phyloP scores from a whole-genome alignment of 2,113 vertebrate species.

The Oreochromis niloticus region DNA sequence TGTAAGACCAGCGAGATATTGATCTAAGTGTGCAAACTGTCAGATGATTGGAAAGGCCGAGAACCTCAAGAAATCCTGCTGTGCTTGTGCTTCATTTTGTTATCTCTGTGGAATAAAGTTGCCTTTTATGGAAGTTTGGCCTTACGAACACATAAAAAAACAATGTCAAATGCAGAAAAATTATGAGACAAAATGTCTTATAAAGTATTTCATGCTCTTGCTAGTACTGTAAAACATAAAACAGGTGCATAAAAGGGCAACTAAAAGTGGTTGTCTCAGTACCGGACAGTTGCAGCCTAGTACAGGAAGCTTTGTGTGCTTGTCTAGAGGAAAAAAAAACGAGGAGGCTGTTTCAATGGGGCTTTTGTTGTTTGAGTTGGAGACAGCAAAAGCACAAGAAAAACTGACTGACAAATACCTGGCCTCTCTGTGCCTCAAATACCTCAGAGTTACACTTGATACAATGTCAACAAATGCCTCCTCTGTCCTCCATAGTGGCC shows the following conservation, averaged over 20 bases:
- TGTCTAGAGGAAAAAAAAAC: constrained; percentile 58
- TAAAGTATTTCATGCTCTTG: neutral
- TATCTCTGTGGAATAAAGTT: neutral
- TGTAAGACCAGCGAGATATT: neutral
- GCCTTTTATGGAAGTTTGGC: neutral
- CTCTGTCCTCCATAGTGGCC: constrained; percentile 62
- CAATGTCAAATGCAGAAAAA: neutral
- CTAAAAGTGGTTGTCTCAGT: constrained; percentile 5
- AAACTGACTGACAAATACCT: constrained; percentile 83
- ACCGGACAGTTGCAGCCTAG: constrained; percentile 62
- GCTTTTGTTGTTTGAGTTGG: constrained; percentile 85
- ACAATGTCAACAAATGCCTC: constrained; percentile 71
- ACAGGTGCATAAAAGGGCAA: constrained; percentile 51
- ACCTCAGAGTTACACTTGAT: constrained; percentile 66
- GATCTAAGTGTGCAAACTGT: neutral
- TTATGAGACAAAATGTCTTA: neutral
- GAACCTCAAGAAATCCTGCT: neutral
- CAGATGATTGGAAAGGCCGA: neutral
- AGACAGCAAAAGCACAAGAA: constrained; percentile 66
- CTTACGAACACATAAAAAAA: neutral
- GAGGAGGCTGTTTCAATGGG: constrained; percentile 80
- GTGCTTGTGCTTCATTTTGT: neutral
- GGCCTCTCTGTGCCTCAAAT: constrained; percentile 73
- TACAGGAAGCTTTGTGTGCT: constrained; percentile 85
- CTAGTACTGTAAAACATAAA: neutral